Percentiles rank a stretch among this genome's conserved stretches.
phyloP scores from a whole-genome alignment of 2,888 invertebrate species.

The Nipponacmea schrenckii region DNA sequence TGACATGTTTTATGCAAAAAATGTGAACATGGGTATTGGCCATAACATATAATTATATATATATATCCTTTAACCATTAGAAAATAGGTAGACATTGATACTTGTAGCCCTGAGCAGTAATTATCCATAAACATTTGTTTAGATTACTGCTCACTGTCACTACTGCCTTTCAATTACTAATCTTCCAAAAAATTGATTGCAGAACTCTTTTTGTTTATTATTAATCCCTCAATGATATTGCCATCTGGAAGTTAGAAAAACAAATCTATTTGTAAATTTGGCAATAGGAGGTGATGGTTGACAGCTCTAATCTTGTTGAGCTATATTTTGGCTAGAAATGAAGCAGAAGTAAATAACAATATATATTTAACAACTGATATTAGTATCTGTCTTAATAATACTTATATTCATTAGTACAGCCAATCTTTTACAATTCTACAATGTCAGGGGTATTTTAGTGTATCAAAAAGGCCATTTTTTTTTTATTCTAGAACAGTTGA shows the following conservation, averaged over 20 bases:
- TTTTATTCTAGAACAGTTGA: too few species aligned
- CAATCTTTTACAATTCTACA: too few species aligned
- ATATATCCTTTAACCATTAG: too few species aligned
- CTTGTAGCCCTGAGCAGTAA: too few species aligned
- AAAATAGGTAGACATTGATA: too few species aligned
- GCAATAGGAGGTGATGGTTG: background rate
- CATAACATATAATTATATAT: too few species aligned
- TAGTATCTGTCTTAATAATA: background rate
- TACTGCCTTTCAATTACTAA: background rate
- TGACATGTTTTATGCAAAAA: too few species aligned
- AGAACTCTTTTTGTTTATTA: background rate
- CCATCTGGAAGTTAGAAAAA: constrained; percentile 8
- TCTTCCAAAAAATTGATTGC: background rate
- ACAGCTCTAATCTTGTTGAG: background rate
- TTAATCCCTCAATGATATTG: constrained; percentile 1
- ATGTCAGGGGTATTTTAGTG: too few species aligned
- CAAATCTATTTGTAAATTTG: constrained; percentile 7
- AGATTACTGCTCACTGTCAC: background rate
- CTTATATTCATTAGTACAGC: too few species aligned
- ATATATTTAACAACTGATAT: constrained; percentile 2
- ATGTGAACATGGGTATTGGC: too few species aligned
- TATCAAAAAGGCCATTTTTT: too few species aligned
- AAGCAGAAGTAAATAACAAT: constrained; percentile 4
- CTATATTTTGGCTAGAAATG: constrained; percentile 2
- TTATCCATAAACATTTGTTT: background rate